Evolutionary conservation across 1,140 invertebrate species (phyloP).

Genomic region (Nymphalis io): DNA sequence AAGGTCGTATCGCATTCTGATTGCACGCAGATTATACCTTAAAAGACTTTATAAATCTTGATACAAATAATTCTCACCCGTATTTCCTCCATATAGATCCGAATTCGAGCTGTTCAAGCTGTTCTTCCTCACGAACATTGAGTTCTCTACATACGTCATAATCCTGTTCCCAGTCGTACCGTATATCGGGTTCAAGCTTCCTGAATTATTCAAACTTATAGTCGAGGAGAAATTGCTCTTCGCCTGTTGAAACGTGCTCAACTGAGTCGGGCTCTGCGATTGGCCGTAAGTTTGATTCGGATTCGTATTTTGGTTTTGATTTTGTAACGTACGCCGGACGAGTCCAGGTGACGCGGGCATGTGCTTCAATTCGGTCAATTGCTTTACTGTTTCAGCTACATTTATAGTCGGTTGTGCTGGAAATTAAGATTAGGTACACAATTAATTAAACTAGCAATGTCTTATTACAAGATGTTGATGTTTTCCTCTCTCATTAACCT

Average conservation of each 20-base stretch:
- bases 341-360: constrained; percentile 91
- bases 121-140: constrained; percentile 66
- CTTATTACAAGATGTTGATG: no score
- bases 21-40: no score
- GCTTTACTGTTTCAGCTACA: constrained; percentile 93
- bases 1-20: no score
- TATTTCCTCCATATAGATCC: constrained; percentile 59
- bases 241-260: constrained; percentile 81
- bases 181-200: constrained; percentile 78
- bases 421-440: constrained; percentile 11
- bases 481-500: no score
- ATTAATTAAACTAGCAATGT: no score
- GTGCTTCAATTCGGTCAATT: constrained; percentile 91
- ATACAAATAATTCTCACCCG: constrained; percentile 44
- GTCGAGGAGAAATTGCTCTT: constrained; percentile 70
- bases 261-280: constrained; percentile 44
- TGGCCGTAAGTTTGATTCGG: constrained; percentile 38
- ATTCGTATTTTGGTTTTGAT: constrained; percentile 44
- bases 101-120: constrained; percentile 65
- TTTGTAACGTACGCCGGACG: constrained; percentile 82
- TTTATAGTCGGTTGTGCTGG: constrained; percentile 71
- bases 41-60: background rate
- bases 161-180: constrained; percentile 75
- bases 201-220: constrained; percentile 57
- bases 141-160: constrained; percentile 69